phyloP scores from a whole-genome alignment of 1,140 invertebrate genomes.

The Drosophila orosa region DNA sequence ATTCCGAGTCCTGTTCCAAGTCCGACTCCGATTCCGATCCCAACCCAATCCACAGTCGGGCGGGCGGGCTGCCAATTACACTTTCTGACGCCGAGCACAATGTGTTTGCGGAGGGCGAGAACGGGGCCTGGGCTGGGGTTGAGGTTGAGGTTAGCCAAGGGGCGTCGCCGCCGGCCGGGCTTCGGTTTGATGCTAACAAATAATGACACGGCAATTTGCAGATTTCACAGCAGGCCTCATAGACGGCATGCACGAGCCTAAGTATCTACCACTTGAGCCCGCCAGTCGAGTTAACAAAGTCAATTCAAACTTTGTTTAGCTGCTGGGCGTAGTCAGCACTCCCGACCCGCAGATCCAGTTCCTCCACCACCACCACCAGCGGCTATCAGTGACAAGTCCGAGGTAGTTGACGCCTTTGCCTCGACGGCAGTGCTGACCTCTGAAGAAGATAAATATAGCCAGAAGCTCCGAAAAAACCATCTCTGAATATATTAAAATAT shows the following conservation, averaged over 20 bases:
- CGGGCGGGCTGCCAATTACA: constrained; percentile 75
- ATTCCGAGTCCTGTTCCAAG: constrained; percentile 3
- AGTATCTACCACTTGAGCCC: constrained; percentile 57
- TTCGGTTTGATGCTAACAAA: constrained; percentile 82
- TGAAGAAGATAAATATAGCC: not conserved
- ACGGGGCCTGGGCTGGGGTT: not conserved
- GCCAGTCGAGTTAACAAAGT: constrained; percentile 74
- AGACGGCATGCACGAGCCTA: constrained; percentile 26
- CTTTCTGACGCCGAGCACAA: constrained; percentile 68
- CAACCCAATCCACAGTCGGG: constrained; percentile 25
- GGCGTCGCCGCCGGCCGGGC: constrained; percentile 23
- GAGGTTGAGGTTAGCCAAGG: constrained; percentile 27
- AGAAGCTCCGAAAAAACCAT: not conserved
- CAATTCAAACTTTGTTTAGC: constrained; percentile 74
- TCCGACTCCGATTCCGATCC: constrained; percentile 22
- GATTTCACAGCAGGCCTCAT: constrained; percentile 79
- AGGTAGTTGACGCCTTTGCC: constrained; percentile 48
- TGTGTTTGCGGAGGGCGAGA: constrained; percentile 12
- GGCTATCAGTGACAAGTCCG: constrained; percentile 70
- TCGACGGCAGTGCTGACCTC: not conserved
- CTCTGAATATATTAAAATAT: not conserved
- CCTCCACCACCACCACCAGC: constrained; percentile 8
- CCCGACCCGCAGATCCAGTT: constrained; percentile 8
- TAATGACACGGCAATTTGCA: constrained; percentile 84
- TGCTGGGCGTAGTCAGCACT: constrained; percentile 37